Base-by-base conservation (phyloP, 1,140 invertebrate species). In the Aphelinus atriplicis region DNA sequence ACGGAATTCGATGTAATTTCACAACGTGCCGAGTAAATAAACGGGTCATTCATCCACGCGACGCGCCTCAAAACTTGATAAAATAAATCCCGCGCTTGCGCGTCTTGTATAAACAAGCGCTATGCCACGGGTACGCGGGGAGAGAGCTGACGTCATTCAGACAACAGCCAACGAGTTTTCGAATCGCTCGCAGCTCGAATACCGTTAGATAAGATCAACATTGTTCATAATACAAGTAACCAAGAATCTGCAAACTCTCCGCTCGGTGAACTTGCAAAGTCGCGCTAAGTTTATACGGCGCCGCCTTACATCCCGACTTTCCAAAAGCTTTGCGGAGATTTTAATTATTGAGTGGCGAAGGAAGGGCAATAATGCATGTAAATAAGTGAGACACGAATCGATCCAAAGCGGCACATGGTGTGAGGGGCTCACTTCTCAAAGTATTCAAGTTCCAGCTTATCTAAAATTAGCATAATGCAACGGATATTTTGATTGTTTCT, bases 151-250 rank as follows among this genome's bases (percentile, higher is more conserved):
- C 81, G 83, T 84, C 80, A 85, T 82, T 84, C 81, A 82, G 80
- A 85, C 83, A 85, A 85, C 83, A 83, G 76, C 75, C 10, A 26
- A 45, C n/a, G 80, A 82, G 81, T 83, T 85, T 84, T 83, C 81
- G 78, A 79, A 78, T 77, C 75, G 79, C 77, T 76, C 80, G 84
- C 26, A 9, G 4, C 51, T 9, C 51, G 50, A 86, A 84, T 83
- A 82, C 84, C 83, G 86, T 87, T 86, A 87, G 83, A 86, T 86
- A 86, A 86, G 84, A 87, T 87, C 83, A 86, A 87, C 85, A 87
- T 86, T 86, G 81, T 84, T 85, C 81, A 80, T 84, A 83, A 85
- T 83, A 85, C 80, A 77, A 76, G 4, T 57, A 57, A 57, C 4
- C 10, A n/a, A 57, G 10, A n/a, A 57, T 7, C 26, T n/a, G 26